Evolutionary conservation across 2,797 vertebrate species (phyloP).

Genomic region (Enteromius fasciolatus): DNA sequence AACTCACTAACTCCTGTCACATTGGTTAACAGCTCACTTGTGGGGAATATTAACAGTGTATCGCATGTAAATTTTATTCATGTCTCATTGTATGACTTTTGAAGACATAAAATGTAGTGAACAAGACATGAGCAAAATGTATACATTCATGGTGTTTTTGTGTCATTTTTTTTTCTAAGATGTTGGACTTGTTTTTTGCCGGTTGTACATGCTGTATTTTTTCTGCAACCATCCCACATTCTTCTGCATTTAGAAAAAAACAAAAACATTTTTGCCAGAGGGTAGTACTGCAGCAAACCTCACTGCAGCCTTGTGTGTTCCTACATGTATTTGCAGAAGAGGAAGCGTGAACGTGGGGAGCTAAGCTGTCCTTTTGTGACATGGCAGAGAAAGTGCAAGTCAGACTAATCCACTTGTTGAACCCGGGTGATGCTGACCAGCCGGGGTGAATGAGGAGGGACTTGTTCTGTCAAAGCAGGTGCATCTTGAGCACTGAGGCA

Average conservation of each 20-base stretch:
- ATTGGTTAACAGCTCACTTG: neutral
- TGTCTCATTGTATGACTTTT: neutral
- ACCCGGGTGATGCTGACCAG: slow-evolving; percentile 9
- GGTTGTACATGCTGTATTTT: slow-evolving; percentile 13
- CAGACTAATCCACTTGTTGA: slow-evolving; percentile 51
- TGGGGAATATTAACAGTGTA: neutral
- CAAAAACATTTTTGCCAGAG: slow-evolving; percentile 20
- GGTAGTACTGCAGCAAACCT: slow-evolving; percentile 22
- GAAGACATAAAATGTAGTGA: neutral
- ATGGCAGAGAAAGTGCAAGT: slow-evolving; percentile 49
- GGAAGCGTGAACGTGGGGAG: slow-evolving; percentile 34
- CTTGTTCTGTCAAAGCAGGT: slow-evolving; percentile 51
- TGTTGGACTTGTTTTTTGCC: neutral
- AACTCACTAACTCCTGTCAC: neutral
- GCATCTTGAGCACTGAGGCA: slow-evolving; percentile 39
- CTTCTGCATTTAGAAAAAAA: neutral
- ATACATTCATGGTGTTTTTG: neutral
- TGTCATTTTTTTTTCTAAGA: neutral
- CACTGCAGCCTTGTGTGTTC: slow-evolving; percentile 36
- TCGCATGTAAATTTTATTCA: neutral
- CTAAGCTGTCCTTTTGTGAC: slow-evolving; percentile 53
- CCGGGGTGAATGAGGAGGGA: slow-evolving; percentile 41
- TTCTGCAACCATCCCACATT: slow-evolving; percentile 1
- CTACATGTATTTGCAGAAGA: slow-evolving; percentile 43
- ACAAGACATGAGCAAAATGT: neutral